phyloP scores from a whole-genome alignment of 2,888 invertebrate genomes.

The Tuberolachnus salignus region DNA sequence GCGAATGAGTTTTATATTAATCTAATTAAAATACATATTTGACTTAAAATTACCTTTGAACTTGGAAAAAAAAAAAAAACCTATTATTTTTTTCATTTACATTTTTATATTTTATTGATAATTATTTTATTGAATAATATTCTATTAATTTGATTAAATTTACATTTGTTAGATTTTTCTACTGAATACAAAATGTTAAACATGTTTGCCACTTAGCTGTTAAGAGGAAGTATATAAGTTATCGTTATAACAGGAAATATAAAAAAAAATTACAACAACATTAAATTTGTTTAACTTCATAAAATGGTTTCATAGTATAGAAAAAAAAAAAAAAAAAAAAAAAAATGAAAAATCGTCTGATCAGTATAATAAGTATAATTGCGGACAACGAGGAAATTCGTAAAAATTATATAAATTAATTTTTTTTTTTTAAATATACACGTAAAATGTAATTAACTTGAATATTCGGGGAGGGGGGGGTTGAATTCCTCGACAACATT shows the following conservation, averaged over 20 bases:
- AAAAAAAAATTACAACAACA: conserved; percentile 17
- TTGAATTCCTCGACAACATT: too few relatives aligned
- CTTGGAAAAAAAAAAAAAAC: neutral
- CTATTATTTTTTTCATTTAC: neutral
- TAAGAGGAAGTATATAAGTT: neutral
- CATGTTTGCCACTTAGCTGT: conserved; percentile 7
- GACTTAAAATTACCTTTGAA: too few relatives aligned
- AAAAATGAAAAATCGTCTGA: too few relatives aligned
- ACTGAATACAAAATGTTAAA: conserved; percentile 9
- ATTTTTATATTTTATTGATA: neutral
- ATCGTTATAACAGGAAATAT: conserved; percentile 35
- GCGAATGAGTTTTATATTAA: too few relatives aligned
- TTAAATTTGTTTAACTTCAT: conserved; percentile 18
- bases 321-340: neutral
- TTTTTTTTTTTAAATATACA: too few relatives aligned
- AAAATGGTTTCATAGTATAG: neutral
- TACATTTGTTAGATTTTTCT: neutral
- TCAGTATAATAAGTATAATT: too few relatives aligned
- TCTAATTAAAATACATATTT: too few relatives aligned
- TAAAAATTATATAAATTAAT: too few relatives aligned
- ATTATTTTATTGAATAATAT: neutral
- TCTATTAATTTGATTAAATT: neutral
- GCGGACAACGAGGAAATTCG: too few relatives aligned
- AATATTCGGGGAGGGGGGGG: too few relatives aligned
- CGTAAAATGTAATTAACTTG: too few relatives aligned